Percentiles rank a stretch among this genome's conserved stretches.
These are phyloP conservation scores for Acanthaster planci DNA, from an alignment of 35 echinoderm and acorn worm species.

Conservation along the genomic window DNA sequence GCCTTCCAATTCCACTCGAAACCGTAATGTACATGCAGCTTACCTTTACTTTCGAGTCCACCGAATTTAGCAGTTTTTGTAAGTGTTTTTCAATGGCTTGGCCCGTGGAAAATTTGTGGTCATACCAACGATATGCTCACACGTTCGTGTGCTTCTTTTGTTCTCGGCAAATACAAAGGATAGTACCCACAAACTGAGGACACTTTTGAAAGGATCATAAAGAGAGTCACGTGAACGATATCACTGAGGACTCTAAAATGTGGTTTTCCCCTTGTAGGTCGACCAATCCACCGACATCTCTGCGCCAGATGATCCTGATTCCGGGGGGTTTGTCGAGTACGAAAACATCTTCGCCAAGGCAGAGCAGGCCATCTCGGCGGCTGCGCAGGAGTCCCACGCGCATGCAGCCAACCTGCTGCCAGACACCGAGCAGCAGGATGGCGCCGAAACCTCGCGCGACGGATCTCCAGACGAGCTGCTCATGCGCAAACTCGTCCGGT, in stretches of 20 bases:
- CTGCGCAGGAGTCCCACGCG: conserved; percentile 69
- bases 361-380: conserved; percentile 81
- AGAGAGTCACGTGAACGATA: no score
- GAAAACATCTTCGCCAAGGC: conserved; percentile 87
- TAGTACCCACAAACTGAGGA: no score
- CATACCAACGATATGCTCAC: no score
- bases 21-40: no score
- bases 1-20: no score
- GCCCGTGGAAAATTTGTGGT: no score
- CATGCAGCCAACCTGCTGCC: background rate
- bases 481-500: conserved; percentile 77
- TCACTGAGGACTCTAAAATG: background rate
- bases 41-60: no score
- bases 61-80: no score
- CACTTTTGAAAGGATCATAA: no score
- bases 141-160: no score
- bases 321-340: conserved; percentile 83
- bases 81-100: no score
- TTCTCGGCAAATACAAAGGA: no score
- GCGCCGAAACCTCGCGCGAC: conserved; percentile 43
- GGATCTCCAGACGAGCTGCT: conserved; percentile 57
- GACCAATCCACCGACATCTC: background rate
- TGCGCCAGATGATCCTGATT: conserved; percentile 23
- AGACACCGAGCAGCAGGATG: conserved; percentile 42
- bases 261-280: background rate